phyloP scores from a whole-genome alignment of 2,113 vertebrate genomes.

The Charadrius vociferus region DNA sequence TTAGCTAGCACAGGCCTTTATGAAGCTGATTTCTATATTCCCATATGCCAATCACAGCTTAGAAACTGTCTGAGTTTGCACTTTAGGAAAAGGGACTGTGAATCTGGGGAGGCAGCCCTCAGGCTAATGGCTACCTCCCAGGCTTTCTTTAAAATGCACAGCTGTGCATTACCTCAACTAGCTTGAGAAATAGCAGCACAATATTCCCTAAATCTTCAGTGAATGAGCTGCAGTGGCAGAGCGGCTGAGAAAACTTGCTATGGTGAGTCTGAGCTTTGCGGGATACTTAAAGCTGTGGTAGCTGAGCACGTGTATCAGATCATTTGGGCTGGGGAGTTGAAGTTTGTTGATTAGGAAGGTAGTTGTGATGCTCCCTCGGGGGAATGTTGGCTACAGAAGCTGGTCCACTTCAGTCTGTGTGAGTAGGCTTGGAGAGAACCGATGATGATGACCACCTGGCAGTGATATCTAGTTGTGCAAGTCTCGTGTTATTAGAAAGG shows the following conservation, averaged over 20 bases:
- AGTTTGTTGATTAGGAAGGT: background rate
- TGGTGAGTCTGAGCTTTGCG: background rate
- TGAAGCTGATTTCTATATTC: constrained; percentile 51
- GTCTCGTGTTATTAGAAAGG: background rate
- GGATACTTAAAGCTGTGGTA: background rate
- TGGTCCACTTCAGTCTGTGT: background rate
- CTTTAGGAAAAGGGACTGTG: background rate
- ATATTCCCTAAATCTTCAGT: background rate
- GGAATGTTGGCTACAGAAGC: background rate
- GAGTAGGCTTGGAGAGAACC: background rate
- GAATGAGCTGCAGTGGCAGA: background rate
- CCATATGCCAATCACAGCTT: constrained; percentile 19
- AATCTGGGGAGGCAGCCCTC: background rate
- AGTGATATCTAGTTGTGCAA: background rate
- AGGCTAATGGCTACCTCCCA: background rate
- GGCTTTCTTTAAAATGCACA: background rate
- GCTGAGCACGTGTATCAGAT: fast-evolving
- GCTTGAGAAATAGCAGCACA: background rate
- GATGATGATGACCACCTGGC: background rate
- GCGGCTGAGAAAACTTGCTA: background rate
- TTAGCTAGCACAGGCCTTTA: background rate
- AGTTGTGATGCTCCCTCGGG: background rate
- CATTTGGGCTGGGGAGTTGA: background rate
- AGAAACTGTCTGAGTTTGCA: background rate
- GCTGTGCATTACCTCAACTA: background rate